Conservation (phyloP, 2,797 vertebrate genomes). For the Taeniopygia guttata region DNA sequence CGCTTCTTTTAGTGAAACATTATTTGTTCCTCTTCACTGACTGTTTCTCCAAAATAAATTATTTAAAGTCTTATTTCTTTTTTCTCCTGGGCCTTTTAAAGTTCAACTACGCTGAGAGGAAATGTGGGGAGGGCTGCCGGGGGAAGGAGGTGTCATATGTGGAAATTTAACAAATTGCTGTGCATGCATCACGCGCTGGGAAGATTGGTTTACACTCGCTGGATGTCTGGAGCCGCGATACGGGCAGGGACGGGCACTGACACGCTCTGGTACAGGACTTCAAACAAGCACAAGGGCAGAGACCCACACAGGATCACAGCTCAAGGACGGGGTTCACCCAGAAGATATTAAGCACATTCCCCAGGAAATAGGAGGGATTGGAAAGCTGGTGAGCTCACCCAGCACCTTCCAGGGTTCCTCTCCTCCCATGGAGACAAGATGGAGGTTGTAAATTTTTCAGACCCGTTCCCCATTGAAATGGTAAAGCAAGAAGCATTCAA, state of each 20-base stretch:
- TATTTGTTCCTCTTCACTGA: slow-evolving; percentile 99
- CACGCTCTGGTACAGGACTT: neutral
- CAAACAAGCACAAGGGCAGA: neutral
- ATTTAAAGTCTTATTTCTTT: slow-evolving; percentile 87
- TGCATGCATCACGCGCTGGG: neutral
- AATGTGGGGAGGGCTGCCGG: neutral
- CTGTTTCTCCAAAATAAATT: slow-evolving; percentile 90
- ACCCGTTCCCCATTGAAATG: neutral
- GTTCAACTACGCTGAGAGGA: slow-evolving; percentile 75
- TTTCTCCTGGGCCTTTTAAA: slow-evolving; percentile 88
- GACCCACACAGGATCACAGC: neutral
- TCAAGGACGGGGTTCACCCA: neutral
- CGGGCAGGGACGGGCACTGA: neutral
- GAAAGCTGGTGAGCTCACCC: neutral
- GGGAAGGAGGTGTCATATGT: slow-evolving; percentile 18
- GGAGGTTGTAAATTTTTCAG: neutral
- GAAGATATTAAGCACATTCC: neutral
- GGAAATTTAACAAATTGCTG: slow-evolving; percentile 33
- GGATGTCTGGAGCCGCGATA: neutral
- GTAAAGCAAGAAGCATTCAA: neutral
- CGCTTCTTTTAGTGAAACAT: slow-evolving; percentile 96
- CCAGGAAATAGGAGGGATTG: neutral
- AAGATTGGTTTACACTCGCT: neutral
- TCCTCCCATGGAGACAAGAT: neutral
- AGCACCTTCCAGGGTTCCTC: slow-evolving; percentile 25